Evolutionary conservation across 2,113 vertebrate genomes (phyloP).

Genomic region (Arizona elegans): DNA sequence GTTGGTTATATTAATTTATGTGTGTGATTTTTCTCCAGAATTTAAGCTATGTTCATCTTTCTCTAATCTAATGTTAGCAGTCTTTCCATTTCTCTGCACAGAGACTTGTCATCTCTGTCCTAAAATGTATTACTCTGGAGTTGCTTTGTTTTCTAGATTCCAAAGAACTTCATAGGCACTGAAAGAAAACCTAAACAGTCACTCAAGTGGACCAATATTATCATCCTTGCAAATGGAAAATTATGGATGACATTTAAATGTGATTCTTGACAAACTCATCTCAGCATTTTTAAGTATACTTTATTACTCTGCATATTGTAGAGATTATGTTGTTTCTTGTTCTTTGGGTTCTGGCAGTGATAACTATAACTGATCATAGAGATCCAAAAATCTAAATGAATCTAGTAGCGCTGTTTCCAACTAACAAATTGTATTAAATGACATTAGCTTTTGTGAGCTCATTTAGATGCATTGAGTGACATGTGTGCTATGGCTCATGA

Average conservation of each 20-base stretch:
- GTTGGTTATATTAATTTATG: neutral
- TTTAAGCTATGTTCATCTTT: neutral
- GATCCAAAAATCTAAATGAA: neutral
- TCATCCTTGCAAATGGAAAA: neutral
- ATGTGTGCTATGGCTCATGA: neutral
- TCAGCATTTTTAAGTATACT: neutral
- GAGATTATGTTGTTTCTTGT: neutral
- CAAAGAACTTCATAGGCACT: neutral
- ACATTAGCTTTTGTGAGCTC: neutral
- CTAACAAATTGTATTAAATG: neutral
- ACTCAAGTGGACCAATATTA: neutral
- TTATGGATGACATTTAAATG: neutral
- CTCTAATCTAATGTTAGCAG: neutral
- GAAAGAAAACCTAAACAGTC: neutral
- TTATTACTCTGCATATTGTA: neutral
- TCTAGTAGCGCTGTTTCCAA: neutral
- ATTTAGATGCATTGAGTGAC: neutral
- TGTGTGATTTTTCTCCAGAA: neutral
- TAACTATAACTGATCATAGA: neutral
- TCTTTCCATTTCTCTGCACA: neutral
- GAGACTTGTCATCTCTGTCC: neutral
- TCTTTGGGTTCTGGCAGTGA: neutral
- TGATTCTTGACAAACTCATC: neutral
- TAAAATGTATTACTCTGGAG: neutral
- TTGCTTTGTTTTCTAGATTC: neutral